Conservation (phyloP, 2,888 invertebrate genomes). For the Anticlea derivata region DNA sequence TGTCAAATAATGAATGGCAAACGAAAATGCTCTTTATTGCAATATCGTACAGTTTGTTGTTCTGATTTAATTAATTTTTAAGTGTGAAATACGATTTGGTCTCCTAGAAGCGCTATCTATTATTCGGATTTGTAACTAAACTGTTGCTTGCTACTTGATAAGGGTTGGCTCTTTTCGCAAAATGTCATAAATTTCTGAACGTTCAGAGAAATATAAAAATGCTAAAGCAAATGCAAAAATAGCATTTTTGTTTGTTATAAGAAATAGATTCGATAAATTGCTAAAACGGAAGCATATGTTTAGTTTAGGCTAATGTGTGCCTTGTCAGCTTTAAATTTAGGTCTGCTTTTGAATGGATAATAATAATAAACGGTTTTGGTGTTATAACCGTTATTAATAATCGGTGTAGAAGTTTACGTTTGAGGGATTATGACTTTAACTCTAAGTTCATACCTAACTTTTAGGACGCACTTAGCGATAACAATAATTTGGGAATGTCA, state of each 20-base stretch:
- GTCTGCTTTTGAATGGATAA: slow-evolving; percentile 14
- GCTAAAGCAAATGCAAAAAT: slow-evolving; percentile 2
- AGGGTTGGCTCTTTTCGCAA: background rate
- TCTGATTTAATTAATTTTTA: too few relatives aligned
- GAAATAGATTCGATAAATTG: too few relatives aligned
- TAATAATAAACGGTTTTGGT: slow-evolving; percentile 16
- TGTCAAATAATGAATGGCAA: slow-evolving; percentile 16
- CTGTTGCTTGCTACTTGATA: background rate
- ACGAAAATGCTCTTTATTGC: slow-evolving; percentile 30
- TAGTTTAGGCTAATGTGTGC: slow-evolving; percentile 35
- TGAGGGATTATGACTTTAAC: too few relatives aligned
- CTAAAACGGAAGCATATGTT: slow-evolving; percentile 25
- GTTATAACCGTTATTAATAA: slow-evolving; percentile 11
- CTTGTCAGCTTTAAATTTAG: slow-evolving; percentile 34
- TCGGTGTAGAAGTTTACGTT: background rate
- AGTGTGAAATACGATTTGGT: too few relatives aligned
- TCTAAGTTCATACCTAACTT: background rate
- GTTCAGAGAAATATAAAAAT: background rate
- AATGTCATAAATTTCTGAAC: too few relatives aligned
- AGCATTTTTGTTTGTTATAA: slow-evolving; percentile 26
- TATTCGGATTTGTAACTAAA: background rate
- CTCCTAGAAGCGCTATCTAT: background rate
- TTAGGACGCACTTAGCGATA: too few relatives aligned
- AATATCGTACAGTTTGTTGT: background rate
- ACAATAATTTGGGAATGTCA: too few relatives aligned